These are phyloP conservation scores for Streptopelia turtur DNA, from an alignment of 2,797 vertebrate genomes.

Conservation along the genomic window DNA sequence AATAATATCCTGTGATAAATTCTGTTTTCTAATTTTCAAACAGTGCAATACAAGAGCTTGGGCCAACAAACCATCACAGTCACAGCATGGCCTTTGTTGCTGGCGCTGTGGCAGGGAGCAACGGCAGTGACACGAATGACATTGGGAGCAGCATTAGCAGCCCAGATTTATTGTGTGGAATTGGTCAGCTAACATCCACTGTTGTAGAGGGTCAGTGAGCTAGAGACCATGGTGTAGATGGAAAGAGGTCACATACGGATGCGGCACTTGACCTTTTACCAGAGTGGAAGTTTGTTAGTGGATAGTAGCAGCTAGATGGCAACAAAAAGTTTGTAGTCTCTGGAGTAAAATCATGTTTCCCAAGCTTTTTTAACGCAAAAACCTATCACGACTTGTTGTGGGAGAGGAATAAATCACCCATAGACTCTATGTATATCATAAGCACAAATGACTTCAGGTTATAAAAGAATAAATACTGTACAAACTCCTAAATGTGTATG, in stretches of 20 bases:
- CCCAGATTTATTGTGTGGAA: background rate
- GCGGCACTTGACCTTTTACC: background rate
- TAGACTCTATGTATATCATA: no score
- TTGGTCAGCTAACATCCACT: background rate
- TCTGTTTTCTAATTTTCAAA: constrained; percentile 38
- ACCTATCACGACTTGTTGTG: background rate
- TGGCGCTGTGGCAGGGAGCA: background rate
- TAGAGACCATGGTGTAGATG: rapidly evolving
- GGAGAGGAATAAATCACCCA: background rate
- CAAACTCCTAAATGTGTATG: background rate
- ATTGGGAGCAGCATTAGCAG: background rate
- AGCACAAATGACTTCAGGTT: background rate
- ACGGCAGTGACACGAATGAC: background rate
- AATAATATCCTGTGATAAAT: constrained; percentile 20
- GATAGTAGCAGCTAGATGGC: background rate
- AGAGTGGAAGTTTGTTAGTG: background rate
- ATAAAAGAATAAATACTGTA: background rate
- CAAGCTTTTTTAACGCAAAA: background rate
- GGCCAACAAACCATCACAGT: background rate
- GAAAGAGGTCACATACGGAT: background rate
- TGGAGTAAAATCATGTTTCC: background rate
- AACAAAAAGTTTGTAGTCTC: background rate
- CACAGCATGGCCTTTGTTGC: background rate
- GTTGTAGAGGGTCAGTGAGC: background rate
- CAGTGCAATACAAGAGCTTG: background rate